These are phyloP conservation scores for Copsychus sechellarum DNA, from an alignment of 2,113 vertebrate species.

Conservation along the genomic window DNA sequence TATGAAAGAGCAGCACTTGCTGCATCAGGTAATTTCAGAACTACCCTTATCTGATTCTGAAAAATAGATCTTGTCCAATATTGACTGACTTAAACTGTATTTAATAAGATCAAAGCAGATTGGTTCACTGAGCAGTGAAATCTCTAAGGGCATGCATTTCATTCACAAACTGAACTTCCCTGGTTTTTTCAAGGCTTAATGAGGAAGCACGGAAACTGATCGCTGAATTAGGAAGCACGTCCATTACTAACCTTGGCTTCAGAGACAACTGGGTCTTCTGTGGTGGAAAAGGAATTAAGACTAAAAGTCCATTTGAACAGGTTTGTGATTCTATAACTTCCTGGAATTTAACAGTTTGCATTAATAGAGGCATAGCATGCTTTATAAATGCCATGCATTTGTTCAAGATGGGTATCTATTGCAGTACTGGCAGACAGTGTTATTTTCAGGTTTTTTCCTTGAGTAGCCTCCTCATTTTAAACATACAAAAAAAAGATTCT, in stretches of 20 bases:
- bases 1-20: background rate
- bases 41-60: background rate
- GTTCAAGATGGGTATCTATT: background rate
- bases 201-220: slow-evolving; percentile 89
- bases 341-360: background rate
- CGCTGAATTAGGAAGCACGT: slow-evolving; percentile 85
- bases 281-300: slow-evolving; percentile 97
- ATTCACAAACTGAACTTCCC: background rate
- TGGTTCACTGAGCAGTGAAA: background rate
- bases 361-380: background rate
- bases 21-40: background rate
- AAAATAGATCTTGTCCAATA: background rate
- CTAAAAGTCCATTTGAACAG: slow-evolving; percentile 98
- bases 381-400: background rate
- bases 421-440: background rate
- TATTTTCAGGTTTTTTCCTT: background rate
- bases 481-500: background rate
- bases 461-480: background rate
- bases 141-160: background rate
- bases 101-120: background rate
- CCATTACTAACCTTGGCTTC: slow-evolving; percentile 81
- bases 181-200: slow-evolving; percentile 79
- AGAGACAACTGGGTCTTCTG: slow-evolving; percentile 99
- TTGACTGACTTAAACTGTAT: background rate
- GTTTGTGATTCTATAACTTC: slow-evolving; percentile 62